Percentiles rank a stretch among this genome's conserved stretches.
Conservation (phyloP, 2,888 invertebrate genomes). For the Nebria brevicollis region DNA sequence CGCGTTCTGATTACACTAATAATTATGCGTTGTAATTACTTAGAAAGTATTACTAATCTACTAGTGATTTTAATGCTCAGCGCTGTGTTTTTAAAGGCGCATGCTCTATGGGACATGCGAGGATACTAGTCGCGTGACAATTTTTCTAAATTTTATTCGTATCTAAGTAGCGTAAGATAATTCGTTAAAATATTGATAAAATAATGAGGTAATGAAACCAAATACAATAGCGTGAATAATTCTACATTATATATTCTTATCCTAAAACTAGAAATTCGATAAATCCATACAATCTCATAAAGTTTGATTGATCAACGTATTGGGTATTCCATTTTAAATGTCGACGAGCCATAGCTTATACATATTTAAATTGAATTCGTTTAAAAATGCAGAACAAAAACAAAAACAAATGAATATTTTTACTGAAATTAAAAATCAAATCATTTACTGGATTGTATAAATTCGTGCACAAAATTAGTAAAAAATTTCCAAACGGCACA, state of each 20-base stretch:
- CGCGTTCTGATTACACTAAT: no score
- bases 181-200: conserved; percentile 28
- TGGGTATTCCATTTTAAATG: no score
- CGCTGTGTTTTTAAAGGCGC: conserved; percentile 45
- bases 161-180: conserved; percentile 11
- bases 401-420: not conserved
- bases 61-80: conserved; percentile 46
- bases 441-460: conserved; percentile 43
- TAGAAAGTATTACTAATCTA: conserved; percentile 34
- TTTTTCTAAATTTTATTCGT: not conserved
- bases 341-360: no score
- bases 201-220: conserved; percentile 20
- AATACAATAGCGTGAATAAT: conserved; percentile 40
- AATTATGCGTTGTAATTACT: no score
- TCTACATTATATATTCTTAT: not conserved
- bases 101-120: conserved; percentile 47
- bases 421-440: conserved; percentile 31
- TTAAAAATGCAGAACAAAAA: not conserved
- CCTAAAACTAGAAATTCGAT: not conserved
- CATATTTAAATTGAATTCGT: no score
- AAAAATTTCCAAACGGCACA: conserved; percentile 43
- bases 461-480: conserved; percentile 45
- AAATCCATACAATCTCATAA: not conserved
- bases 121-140: conserved; percentile 31
- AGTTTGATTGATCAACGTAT: not conserved